A percentile compares a stretch with the other conserved stretches of the same genome.
phyloP scores from a whole-genome alignment of 2,113 vertebrate species.

The Nothoprocta pentlandii region DNA sequence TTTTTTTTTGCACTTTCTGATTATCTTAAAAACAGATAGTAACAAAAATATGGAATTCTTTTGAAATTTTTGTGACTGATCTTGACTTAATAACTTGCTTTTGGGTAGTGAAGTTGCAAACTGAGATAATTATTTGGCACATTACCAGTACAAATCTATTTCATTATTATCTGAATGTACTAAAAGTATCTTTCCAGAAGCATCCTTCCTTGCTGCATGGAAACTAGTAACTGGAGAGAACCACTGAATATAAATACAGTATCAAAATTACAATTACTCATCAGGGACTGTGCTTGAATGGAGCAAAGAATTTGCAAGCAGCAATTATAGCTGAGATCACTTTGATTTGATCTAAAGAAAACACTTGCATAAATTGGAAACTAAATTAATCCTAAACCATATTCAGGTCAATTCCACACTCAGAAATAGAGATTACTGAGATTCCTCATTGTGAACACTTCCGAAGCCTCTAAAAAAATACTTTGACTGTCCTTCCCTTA shows the following conservation, averaged over 20 bases:
- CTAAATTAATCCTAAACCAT: background rate
- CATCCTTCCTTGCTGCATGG: background rate
- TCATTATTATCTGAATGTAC: background rate
- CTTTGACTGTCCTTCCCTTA: background rate
- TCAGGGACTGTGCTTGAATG: background rate
- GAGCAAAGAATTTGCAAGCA: background rate
- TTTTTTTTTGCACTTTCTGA: no score
- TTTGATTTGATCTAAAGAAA: background rate
- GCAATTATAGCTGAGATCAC: background rate
- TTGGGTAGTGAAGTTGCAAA: background rate
- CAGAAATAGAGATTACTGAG: background rate
- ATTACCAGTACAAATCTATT: background rate
- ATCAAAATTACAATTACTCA: background rate
- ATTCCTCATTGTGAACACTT: background rate
- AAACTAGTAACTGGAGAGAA: background rate
- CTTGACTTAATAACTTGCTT: background rate
- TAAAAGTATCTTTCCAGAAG: background rate
- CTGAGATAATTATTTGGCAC: accelerated
- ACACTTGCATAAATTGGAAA: background rate
- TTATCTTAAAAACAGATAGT: no score
- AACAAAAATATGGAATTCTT: no score
- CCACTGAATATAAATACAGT: background rate
- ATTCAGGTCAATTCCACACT: background rate
- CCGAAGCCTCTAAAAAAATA: background rate
- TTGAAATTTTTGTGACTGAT: no score